Evolutionary conservation across 2,113 vertebrate genomes (phyloP).

Genomic region (Sus scrofa): DNA sequence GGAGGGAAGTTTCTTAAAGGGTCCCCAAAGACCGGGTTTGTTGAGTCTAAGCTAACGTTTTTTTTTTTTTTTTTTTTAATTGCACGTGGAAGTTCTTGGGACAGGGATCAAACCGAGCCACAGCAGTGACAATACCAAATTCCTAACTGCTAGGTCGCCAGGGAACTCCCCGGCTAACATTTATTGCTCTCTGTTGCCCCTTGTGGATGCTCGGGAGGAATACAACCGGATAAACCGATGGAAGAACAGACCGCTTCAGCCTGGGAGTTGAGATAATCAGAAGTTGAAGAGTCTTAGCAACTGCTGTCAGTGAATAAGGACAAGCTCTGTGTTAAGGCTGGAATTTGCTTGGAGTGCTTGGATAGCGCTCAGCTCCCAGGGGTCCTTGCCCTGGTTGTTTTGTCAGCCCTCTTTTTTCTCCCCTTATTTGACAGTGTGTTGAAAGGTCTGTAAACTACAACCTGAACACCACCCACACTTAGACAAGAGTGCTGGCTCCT

Average conservation of each 20-base stretch:
- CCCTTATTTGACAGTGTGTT: background rate
- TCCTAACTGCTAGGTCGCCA: too few relatives aligned
- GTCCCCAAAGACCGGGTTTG: background rate
- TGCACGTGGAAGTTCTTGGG: too few relatives aligned
- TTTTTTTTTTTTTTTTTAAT: too few relatives aligned
- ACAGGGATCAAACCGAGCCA: too few relatives aligned
- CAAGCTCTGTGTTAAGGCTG: background rate
- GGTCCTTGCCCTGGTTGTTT: background rate
- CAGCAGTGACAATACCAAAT: too few relatives aligned
- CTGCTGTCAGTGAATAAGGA: background rate
- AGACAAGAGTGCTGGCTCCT: background rate
- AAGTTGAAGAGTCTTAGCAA: constrained; percentile 16
- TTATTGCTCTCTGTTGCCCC: constrained; percentile 18
- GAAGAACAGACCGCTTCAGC: background rate
- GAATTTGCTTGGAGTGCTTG: background rate
- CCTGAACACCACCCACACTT: background rate
- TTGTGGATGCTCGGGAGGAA: background rate
- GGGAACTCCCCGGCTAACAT: background rate
- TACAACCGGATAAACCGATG: background rate
- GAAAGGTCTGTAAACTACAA: constrained; percentile 26
- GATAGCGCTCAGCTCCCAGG: background rate
- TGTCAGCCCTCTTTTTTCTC: background rate
- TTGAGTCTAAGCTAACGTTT: background rate
- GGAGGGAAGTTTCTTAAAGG: background rate
- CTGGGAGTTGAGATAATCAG: background rate